Base-by-base conservation (phyloP, 1,140 invertebrate genomes). In the Teleogryllus occipitalis region DNA sequence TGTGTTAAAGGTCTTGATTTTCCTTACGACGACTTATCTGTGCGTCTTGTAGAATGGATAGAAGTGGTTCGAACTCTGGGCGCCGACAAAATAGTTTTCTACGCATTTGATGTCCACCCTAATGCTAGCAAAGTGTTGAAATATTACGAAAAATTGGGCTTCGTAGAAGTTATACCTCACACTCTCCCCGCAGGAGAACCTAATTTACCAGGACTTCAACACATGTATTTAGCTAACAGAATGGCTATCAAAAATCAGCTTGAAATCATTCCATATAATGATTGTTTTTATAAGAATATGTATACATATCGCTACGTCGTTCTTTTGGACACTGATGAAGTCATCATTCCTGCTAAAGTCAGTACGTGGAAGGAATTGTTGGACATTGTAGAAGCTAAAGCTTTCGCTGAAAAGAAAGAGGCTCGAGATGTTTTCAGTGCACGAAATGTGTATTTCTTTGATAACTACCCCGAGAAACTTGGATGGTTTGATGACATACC, bases 31-130 rank as follows among this genome's bases (percentile, higher is more conserved):
- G 96, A 98, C 85, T 85, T 97, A 0, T 96, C 94, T 0, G 94
- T 97, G 0, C 87, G 95, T 14, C 87, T 98, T 8, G 91, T 98
- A n/a, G 97, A 98, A 86, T 98, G 97, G 97, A 93, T 98, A 80
- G 96, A 98, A 86, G 87, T 97, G 74, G 87, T 98, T 0, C 89
- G 90, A 47, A 88, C 96, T 7, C 87, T 98, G 8, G 97, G 97
- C 6, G 97, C 96, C n/a, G 0, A 93, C 97, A 84, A 97, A 97
- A 85, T 92, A 98, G 76, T 97, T 95, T n/a, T 85, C 92, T 98
- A 82, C 98, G 98, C 84, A 91, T 97, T 82, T 88, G 97, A 90
- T 80, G 92, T 97, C 0, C 96, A 98, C 85, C 93, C 94, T 0
- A 97, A 97, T 83, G 95, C 97, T 21, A 93, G 90, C 8, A 97